These are phyloP conservation scores for Empidonax traillii DNA, from an alignment of 2,113 vertebrate genomes.

Conservation along the genomic window DNA sequence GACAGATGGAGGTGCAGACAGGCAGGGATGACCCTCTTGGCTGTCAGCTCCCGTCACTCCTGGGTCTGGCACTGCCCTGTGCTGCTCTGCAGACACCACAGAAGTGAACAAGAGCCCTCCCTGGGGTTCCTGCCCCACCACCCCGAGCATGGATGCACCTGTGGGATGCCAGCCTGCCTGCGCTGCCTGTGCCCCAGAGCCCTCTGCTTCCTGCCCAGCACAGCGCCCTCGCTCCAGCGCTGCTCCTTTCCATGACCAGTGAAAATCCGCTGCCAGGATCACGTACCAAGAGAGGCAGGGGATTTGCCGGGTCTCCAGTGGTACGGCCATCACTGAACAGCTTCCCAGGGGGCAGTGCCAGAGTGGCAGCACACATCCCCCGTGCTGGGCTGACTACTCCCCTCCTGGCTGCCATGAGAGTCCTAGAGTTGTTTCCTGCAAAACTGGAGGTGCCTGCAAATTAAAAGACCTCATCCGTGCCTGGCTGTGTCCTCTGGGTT, in stretches of 20 bases:
- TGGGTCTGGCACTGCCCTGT: not conserved
- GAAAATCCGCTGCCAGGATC: not conserved
- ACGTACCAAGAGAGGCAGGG: not conserved
- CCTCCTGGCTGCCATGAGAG: not conserved
- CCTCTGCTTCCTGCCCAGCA: fast-evolving
- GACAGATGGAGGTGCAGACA: not conserved
- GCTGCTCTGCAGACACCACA: not conserved
- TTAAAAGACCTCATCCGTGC: not conserved
- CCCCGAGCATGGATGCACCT: not conserved
- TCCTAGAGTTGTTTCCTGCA: not conserved
- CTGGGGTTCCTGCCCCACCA: fast-evolving
- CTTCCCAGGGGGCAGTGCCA: not conserved
- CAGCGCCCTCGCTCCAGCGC: fast-evolving
- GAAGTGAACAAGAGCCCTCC: not conserved
- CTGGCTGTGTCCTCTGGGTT: fast-evolving
- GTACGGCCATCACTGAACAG: not conserved
- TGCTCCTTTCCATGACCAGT: fast-evolving
- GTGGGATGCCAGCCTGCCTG: not conserved
- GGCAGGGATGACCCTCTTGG: not conserved
- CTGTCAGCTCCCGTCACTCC: not conserved
- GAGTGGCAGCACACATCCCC: not conserved
- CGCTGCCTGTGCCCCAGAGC: not conserved
- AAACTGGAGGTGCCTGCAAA: not conserved
- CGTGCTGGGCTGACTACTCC: not conserved
- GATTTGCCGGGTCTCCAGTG: not conserved